phyloP scores from a whole-genome alignment of 2,113 vertebrate genomes.

The Toxotes jaculatrix region DNA sequence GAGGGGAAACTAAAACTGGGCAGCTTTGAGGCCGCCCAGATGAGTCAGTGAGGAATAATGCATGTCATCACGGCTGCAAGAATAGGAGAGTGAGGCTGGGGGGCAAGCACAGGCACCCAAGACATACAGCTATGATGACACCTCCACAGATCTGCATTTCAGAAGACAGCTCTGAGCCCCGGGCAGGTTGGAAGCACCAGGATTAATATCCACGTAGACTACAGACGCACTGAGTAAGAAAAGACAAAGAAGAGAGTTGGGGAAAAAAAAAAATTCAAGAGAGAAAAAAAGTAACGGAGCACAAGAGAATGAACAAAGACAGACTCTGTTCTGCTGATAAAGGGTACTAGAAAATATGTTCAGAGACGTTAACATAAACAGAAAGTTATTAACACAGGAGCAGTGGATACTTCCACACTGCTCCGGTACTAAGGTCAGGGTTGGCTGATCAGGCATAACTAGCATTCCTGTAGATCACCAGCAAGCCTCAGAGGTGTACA shows the following conservation, averaged over 20 bases:
- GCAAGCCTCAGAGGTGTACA: conserved; percentile 26
- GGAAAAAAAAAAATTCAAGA: conserved; percentile 9
- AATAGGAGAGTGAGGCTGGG: conserved; percentile 71
- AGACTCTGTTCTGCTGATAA: conserved; percentile 14
- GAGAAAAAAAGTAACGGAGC: conserved; percentile 39
- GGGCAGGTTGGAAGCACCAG: conserved; percentile 61
- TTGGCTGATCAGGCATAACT: conserved; percentile 60
- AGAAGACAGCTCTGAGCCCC: conserved; percentile 72
- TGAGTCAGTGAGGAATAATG: conserved; percentile 80
- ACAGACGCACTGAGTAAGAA: conserved; percentile 40
- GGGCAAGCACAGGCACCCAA: conserved; percentile 74
- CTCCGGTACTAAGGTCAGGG: conserved; percentile 26
- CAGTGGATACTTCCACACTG: conserved; percentile 19
- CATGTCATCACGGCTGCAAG: conserved; percentile 68
- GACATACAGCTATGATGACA: conserved; percentile 78
- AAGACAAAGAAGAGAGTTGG: conserved; percentile 35
- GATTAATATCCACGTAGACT: conserved; percentile 73
- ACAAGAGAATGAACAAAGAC: conserved; percentile 12
- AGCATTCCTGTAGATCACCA: conserved; percentile 59
- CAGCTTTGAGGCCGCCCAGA: conserved; percentile 56
- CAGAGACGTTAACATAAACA: conserved; percentile 38
- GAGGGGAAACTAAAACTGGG: conserved; percentile 49
- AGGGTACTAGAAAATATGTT: conserved; percentile 19
- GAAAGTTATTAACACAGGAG: conserved; percentile 58
- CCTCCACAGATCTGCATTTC: conserved; percentile 78